Base-by-base conservation (phyloP, 2,113 vertebrate species). In the Serranochromis macrocephalus region DNA sequence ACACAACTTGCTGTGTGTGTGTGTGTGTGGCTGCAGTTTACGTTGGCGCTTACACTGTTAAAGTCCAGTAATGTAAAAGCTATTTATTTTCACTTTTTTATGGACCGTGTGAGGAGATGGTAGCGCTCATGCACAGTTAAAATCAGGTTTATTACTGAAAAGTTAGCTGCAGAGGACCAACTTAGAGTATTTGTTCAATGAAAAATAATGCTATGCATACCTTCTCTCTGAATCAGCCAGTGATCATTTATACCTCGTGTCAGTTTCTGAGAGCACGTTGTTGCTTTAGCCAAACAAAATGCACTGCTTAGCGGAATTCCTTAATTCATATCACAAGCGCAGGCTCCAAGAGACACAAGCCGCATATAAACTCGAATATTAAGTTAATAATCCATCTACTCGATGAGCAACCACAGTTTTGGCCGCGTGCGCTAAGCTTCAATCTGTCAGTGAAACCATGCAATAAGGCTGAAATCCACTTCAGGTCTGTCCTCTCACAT, bases 21-120 rank as follows among this genome's bases (percentile, higher is more conserved):
- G 54, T 57, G 57, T 63, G 92, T 84, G 88, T 81, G 91, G 68
- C 58, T 90, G 86, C 82, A 91, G 73, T 91, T 93, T 88, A 84
- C 14, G 3, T 82, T 90, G 85, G 91, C 85, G 82, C 84, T 71
- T 71, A 80, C 83, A 81, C 49, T 57, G 79, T 88, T 89, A 73
- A 93, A 88, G 84, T 83, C 89, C 85, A 7, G 80, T 87, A 81
- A 93, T 90, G 89, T 86, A 83, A 92, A 89, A 91, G 85, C 88
- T 85, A 92, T 95, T 95, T 93, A 92, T 90, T 92, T 91, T 88
- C 86, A 84, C 80, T 91, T 75, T 85, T 94, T 93, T 90, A 94
- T 88, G 84, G 87, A 87, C 78, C 73, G 13, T 84, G 47, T 80
- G 90, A 90, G 89, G 82, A 87, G 85, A 85, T 7, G 82, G 87